Percentiles rank a stretch among this genome's conserved stretches.
These are phyloP conservation scores for Hetaerina titia DNA, from an alignment of 2,888 invertebrate species.

Conservation along the genomic window DNA sequence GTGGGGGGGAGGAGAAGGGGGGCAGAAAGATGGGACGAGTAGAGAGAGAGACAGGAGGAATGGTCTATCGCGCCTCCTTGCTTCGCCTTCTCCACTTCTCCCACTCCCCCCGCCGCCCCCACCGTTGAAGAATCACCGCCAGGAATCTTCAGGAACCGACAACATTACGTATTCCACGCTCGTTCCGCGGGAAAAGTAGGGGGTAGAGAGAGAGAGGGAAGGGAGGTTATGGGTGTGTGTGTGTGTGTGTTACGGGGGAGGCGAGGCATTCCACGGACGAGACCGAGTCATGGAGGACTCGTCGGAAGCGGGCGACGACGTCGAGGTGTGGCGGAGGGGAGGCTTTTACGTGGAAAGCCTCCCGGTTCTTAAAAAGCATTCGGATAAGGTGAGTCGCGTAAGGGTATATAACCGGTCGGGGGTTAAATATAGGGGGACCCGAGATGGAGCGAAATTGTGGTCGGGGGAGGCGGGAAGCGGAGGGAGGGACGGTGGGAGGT, in stretches of 20 bases:
- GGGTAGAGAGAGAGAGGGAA: background rate
- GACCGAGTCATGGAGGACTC: background rate
- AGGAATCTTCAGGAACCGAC: conserved; percentile 26
- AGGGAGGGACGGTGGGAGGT: background rate
- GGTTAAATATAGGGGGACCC: background rate
- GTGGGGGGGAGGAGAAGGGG: background rate
- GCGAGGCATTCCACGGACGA: background rate
- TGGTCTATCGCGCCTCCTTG: background rate
- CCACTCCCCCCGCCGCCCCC: background rate
- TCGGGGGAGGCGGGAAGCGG: background rate
- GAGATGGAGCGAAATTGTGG: background rate
- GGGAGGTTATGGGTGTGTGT: too few relatives aligned
- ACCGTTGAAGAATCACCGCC: background rate
- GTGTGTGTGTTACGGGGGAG: background rate
- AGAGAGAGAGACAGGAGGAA: background rate
- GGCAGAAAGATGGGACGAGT: too few relatives aligned
- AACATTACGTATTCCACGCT: conserved; percentile 18
- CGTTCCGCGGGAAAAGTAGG: background rate
- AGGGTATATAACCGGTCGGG: conserved; percentile 14
- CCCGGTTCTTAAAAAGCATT: background rate
- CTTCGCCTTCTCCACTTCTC: background rate
- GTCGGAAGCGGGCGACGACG: background rate
- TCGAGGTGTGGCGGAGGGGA: background rate
- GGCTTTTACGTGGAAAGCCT: background rate
- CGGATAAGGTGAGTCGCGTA: background rate